Evolutionary conservation across 2,797 vertebrate genomes (phyloP).

Genomic region (Peromyscus melanophrys): DNA sequence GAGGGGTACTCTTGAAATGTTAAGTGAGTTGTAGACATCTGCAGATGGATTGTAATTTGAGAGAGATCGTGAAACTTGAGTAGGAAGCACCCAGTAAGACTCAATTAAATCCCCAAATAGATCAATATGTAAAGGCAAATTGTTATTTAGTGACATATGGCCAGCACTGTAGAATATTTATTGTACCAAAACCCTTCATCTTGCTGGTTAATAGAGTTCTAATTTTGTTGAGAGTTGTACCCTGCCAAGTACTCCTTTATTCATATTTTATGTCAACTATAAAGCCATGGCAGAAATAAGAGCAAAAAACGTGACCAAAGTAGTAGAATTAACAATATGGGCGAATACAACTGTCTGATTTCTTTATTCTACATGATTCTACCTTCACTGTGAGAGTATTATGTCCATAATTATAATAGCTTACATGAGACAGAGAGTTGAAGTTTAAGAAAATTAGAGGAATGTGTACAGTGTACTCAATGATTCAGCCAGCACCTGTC

Average conservation of each 20-base stretch:
- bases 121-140: neutral
- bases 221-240: neutral
- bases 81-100: neutral
- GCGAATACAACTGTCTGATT: neutral
- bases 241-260: neutral
- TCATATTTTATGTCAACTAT: neutral
- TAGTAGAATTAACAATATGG: neutral
- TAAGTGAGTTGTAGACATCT: neutral
- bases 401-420: neutral
- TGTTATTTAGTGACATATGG: neutral
- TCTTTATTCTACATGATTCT: neutral
- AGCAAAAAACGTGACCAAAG: neutral
- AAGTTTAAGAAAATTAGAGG: neutral
- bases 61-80: neutral
- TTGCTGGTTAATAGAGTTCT: neutral
- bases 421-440: neutral
- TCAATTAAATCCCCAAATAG: conserved; percentile 31
- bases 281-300: neutral
- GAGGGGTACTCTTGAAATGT: neutral
- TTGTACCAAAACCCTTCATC: neutral
- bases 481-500: neutral
- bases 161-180: neutral
- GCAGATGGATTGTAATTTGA: neutral
- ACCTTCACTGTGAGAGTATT: neutral
- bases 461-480: neutral